Evolutionary conservation across 2,113 vertebrate genomes (phyloP).

Genomic region (Phocoena sinus): DNA sequence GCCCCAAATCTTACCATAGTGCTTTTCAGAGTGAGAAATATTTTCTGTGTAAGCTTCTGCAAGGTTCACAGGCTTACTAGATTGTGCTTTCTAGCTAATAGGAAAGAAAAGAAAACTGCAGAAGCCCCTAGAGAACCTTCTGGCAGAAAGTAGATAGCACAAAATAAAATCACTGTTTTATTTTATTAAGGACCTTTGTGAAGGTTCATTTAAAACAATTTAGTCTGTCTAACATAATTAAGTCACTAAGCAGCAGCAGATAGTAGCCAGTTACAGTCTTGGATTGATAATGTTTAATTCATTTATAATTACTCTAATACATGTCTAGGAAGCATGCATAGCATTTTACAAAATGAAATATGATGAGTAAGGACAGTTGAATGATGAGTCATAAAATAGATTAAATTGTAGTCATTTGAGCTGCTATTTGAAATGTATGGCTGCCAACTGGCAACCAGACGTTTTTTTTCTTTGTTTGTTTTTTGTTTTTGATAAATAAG

Average conservation of each 20-base stretch:
- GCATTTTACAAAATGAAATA: conserved; percentile 7
- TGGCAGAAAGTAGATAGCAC: conserved; percentile 63
- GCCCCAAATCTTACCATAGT: conserved; percentile 42
- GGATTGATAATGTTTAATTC: conserved; percentile 62
- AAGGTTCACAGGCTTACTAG: conserved; percentile 55
- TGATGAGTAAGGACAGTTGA: conserved; percentile 18
- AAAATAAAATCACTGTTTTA: conserved; percentile 65
- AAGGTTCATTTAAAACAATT: conserved; percentile 72
- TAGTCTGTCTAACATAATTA: conserved; percentile 71
- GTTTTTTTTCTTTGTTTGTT: not conserved
- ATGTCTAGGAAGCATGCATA: conserved; percentile 9
- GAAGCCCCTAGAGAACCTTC: conserved; percentile 59
- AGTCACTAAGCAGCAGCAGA: conserved; percentile 54
- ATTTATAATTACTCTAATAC: conserved; percentile 44
- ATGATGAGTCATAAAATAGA: conserved; percentile 46
- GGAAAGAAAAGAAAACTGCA: conserved; percentile 57
- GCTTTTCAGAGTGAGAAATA: conserved; percentile 64
- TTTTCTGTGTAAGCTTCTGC: conserved; percentile 49
- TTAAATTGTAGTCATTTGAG: conserved; percentile 36
- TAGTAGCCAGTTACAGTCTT: conserved; percentile 51
- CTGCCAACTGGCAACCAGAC: conserved; percentile 15
- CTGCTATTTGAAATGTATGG: conserved; percentile 54
- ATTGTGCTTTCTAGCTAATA: conserved; percentile 59
- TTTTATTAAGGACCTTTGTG: conserved; percentile 71
- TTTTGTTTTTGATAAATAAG: conserved; percentile 21